A percentile compares a stretch with the other conserved stretches of the same genome.
phyloP scores from a whole-genome alignment of 2,113 vertebrate genomes.

The human region DNA sequence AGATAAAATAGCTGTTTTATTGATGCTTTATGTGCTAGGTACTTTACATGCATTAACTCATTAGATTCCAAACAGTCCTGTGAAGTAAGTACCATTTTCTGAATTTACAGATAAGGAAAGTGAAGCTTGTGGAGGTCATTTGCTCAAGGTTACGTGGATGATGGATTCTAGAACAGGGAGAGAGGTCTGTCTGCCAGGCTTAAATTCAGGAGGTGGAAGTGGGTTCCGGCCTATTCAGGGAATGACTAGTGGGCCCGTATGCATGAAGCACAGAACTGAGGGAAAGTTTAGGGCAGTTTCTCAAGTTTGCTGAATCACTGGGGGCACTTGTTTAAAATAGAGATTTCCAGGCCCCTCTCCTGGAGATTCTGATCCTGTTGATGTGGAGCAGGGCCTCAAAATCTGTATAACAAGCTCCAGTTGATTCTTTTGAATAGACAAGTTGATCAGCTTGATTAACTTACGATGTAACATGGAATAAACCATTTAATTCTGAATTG shows the following conservation, averaged over 20 bases:
- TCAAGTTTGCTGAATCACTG: neutral
- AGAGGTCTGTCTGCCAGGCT: neutral
- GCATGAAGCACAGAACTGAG: neutral
- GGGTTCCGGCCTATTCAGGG: neutral
- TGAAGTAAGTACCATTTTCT: neutral
- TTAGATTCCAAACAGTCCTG: neutral
- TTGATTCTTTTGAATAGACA: neutral
- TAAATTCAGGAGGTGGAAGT: neutral
- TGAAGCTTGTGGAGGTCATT: neutral
- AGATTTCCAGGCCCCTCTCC: neutral
- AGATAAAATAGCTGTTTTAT: neutral
- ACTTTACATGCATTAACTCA: neutral
- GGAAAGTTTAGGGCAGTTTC: neutral
- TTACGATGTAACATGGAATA: neutral
- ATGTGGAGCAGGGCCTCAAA: neutral
- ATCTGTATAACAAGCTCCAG: neutral
- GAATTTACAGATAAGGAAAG: neutral
- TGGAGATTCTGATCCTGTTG: neutral
- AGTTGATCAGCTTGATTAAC: neutral
- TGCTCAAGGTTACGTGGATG: neutral
- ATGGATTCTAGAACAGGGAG: neutral
- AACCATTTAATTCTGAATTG: conserved; percentile 7
- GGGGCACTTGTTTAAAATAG: neutral
- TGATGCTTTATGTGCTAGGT: neutral
- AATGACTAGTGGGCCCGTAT: neutral